phyloP scores from a whole-genome alignment of 2,113 vertebrate species.

The Cinclus mexicanus region DNA sequence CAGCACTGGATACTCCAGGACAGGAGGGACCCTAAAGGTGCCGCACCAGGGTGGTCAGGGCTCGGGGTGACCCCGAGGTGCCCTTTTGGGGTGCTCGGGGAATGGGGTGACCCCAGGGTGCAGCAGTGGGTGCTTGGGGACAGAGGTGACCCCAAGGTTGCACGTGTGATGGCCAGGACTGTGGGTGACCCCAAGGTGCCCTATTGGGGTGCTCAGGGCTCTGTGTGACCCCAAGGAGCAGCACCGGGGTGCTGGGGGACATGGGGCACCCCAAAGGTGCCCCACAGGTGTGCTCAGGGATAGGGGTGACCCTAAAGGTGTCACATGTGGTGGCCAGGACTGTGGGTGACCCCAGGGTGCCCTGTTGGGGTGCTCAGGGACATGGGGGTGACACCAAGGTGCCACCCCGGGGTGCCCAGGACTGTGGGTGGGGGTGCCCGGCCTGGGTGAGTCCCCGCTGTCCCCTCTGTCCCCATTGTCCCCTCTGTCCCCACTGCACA shows the following conservation, averaged over 20 bases:
- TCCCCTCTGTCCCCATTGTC: neutral
- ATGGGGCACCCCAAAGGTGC: neutral
- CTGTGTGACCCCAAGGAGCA: neutral
- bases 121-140: neutral
- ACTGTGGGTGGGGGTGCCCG: neutral
- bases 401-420: neutral
- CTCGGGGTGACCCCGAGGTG: too few relatives aligned
- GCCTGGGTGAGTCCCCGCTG: neutral
- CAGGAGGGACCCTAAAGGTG: neutral
- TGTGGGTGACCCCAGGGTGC: rapidly evolving
- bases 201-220: too few relatives aligned
- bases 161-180: too few relatives aligned
- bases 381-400: neutral
- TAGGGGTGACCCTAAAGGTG: neutral
- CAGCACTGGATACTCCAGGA: neutral
- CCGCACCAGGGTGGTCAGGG: too few relatives aligned
- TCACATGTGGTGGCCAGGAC: too few relatives aligned
- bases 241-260: neutral
- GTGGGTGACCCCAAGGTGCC: neutral
- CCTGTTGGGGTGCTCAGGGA: neutral
- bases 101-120: neutral
- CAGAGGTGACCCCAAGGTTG: neutral
- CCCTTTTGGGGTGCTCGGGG: neutral
- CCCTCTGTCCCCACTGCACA: neutral
- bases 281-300: too few relatives aligned